Percentiles rank a stretch among this genome's conserved stretches.
Conservation (phyloP, 2,888 invertebrate genomes). For the Troides helena region DNA sequence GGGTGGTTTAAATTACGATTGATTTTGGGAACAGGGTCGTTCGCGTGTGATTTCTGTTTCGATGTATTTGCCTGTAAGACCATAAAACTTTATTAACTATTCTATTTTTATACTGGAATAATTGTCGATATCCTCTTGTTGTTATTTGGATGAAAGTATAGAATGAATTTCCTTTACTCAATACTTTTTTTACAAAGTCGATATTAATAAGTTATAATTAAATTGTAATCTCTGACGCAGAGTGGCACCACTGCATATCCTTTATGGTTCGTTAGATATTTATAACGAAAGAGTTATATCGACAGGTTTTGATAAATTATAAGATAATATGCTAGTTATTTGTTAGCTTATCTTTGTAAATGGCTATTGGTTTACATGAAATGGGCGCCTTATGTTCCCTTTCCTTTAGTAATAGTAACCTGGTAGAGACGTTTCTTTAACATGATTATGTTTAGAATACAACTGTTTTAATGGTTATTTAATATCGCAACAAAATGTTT, state of each 20-base stretch:
- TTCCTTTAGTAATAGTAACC: not conserved
- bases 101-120: not conserved
- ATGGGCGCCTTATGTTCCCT: not conserved
- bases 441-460: too few species aligned
- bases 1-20: conserved; percentile 49
- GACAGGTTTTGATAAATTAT: conserved; percentile 22
- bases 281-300: conserved; percentile 24
- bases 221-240: conserved; percentile 1
- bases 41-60: conserved; percentile 1
- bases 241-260: conserved; percentile 10
- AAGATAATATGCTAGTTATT: conserved; percentile 20
- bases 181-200: not conserved
- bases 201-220: conserved; percentile 2
- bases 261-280: not conserved
- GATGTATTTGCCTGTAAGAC: not conserved
- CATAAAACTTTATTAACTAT: too few species aligned
- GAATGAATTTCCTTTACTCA: too few species aligned
- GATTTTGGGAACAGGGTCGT: conserved; percentile 31
- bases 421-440: too few species aligned
- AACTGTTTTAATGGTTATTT: not conserved
- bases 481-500: not conserved
- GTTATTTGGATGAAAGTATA: too few species aligned
- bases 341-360: conserved; percentile 10
- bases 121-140: not conserved
- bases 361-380: conserved; percentile 1